Percentiles rank a stretch among this genome's conserved stretches.
Conservation (phyloP, 2,113 vertebrate species). For the Odocoileus virginianus region DNA sequence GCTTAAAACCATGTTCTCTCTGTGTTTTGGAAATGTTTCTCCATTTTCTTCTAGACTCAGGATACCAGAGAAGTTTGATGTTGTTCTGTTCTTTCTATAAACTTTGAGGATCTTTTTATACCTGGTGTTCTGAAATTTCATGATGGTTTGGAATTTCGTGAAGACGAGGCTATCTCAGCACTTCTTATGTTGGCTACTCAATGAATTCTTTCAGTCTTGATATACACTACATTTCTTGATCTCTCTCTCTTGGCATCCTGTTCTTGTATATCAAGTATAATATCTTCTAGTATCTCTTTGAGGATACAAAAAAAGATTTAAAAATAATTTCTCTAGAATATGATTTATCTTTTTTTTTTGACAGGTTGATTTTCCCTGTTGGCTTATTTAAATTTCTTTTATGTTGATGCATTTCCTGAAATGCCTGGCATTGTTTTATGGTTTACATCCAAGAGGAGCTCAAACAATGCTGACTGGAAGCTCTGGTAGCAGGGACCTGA, state of each 20-base stretch:
- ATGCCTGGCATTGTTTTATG: background rate
- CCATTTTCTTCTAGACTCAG: background rate
- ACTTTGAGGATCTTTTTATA: background rate
- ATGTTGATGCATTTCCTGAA: background rate
- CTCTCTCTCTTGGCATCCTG: background rate
- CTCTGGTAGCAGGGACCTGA: background rate
- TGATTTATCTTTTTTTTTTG: background rate
- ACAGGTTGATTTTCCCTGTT: background rate
- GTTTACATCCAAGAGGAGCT: background rate
- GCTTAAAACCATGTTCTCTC: background rate
- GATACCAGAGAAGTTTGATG: background rate
- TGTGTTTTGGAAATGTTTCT: background rate
- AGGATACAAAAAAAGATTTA: background rate
- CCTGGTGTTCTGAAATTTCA: background rate
- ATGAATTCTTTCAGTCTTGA: background rate
- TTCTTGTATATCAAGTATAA: background rate
- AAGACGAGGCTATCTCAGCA: background rate
- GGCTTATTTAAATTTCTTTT: background rate
- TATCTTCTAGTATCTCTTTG: background rate
- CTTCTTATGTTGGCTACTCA: background rate
- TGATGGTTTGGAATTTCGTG: background rate
- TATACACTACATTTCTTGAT: background rate
- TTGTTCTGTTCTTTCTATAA: background rate
- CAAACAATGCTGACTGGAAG: background rate
- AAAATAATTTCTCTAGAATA: background rate